Conservation (phyloP, 2,113 vertebrate species). For the Oenanthe oenanthe region DNA sequence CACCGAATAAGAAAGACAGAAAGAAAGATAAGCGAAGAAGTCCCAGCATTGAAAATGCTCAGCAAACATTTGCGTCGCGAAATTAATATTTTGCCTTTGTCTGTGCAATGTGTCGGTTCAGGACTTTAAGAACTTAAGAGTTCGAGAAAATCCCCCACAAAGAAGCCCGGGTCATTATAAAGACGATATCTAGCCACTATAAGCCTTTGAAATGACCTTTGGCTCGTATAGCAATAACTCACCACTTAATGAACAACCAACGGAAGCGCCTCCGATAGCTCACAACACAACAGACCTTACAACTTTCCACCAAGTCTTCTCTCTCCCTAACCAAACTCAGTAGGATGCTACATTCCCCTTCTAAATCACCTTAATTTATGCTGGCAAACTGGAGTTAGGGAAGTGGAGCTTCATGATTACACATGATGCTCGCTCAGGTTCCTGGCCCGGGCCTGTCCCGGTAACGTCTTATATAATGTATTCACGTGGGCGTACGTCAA, state of each 20-base stretch:
- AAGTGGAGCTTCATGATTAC: conserved; percentile 57
- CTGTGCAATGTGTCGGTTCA: conserved; percentile 61
- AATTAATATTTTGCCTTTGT: neutral
- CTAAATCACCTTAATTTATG: conserved; percentile 40
- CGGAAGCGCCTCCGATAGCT: conserved; percentile 85
- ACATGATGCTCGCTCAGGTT: conserved; percentile 25
- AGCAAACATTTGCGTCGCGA: neutral
- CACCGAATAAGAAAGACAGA: neutral
- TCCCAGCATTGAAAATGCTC: neutral
- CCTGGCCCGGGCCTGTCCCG: conserved; percentile 43
- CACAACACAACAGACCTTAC: conserved; percentile 77
- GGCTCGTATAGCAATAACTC: conserved; percentile 91
- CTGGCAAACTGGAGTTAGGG: conserved; percentile 51
- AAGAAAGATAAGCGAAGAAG: neutral
- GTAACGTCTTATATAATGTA: conserved; percentile 65
- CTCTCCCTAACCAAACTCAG: conserved; percentile 70
- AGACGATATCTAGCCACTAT: conserved; percentile 90
- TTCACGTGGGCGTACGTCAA: conserved; percentile 69
- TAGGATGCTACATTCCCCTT: conserved; percentile 54
- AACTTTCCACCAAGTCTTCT: conserved; percentile 76
- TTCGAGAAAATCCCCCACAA: conserved; percentile 80
- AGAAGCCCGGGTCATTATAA: conserved; percentile 80
- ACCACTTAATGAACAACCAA: conserved; percentile 99
- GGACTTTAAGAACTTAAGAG: conserved; percentile 69
- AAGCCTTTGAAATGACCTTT: conserved; percentile 98